Percentiles rank a stretch among this genome's conserved stretches.
These are phyloP conservation scores for Zosterops japonicus DNA, from an alignment of 2,113 vertebrate genomes.

Conservation along the genomic window DNA sequence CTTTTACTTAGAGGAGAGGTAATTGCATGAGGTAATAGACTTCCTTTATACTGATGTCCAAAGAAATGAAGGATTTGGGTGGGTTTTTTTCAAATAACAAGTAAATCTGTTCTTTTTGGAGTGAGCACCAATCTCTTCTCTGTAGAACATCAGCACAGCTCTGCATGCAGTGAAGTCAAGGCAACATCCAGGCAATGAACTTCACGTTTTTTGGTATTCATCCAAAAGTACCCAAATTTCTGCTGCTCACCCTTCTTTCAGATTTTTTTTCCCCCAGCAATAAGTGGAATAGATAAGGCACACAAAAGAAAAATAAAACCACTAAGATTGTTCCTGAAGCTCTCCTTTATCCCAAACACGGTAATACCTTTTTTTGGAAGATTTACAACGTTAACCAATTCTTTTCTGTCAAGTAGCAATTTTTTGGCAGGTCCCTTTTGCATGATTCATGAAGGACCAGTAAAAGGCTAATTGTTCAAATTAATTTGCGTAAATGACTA, in stretches of 20 bases:
- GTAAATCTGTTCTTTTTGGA: background rate
- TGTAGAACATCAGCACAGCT: too few species aligned
- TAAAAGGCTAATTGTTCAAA: constrained; percentile 98
- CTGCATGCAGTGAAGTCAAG: background rate
- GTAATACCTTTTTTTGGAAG: constrained; percentile 71
- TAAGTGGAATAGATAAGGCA: background rate
- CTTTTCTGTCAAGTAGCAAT: constrained; percentile 82
- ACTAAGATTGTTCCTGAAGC: background rate
- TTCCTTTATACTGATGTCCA: background rate
- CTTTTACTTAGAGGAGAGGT: background rate
- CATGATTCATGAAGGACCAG: constrained; percentile 95
- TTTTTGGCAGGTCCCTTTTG: constrained; percentile 86
- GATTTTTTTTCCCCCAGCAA: background rate
- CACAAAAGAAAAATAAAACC: background rate
- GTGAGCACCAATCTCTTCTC: rapidly evolving
- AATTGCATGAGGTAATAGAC: background rate
- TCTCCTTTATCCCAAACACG: background rate
- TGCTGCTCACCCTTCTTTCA: background rate
- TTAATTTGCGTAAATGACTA: constrained; percentile 98
- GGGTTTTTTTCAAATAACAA: background rate
- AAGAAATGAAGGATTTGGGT: background rate
- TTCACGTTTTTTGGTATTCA: background rate
- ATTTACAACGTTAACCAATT: constrained; percentile 78
- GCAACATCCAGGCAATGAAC: background rate
- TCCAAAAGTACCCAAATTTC: background rate